Evolutionary conservation across 2,113 vertebrate genomes (phyloP).

Genomic region (Vombatus ursinus): DNA sequence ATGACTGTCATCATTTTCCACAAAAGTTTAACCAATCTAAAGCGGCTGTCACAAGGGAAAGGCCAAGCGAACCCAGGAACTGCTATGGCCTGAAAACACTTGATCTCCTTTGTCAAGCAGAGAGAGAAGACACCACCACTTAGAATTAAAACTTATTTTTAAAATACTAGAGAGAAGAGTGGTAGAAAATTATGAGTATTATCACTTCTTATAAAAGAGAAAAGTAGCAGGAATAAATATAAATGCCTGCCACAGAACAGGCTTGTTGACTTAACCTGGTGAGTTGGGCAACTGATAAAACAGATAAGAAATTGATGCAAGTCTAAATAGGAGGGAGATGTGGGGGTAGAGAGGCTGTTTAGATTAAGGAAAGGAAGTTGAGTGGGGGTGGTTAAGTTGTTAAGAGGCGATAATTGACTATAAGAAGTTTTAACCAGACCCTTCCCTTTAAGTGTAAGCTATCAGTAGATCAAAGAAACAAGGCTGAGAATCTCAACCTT

Average conservation of each 20-base stretch:
- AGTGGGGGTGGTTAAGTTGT: not conserved
- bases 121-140: too few relatives aligned
- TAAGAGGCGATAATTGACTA: not conserved
- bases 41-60: too few relatives aligned
- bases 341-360: not conserved
- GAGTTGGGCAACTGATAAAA: not conserved
- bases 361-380: not conserved
- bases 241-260: not conserved
- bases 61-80: too few relatives aligned
- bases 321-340: not conserved
- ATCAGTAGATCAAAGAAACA: not conserved
- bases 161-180: too few relatives aligned
- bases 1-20: too few relatives aligned
- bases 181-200: too few relatives aligned
- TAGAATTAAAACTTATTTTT: too few relatives aligned
- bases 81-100: too few relatives aligned
- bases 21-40: too few relatives aligned
- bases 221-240: too few relatives aligned
- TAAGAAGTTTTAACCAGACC: not conserved
- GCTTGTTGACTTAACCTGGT: not conserved
- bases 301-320: not conserved
- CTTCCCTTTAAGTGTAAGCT: not conserved
- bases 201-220: too few relatives aligned
- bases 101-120: too few relatives aligned
- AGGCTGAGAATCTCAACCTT: not conserved